These are phyloP conservation scores for Cantharis flavilabris DNA, from an alignment of 2,888 invertebrate genomes.

Conservation along the genomic window DNA sequence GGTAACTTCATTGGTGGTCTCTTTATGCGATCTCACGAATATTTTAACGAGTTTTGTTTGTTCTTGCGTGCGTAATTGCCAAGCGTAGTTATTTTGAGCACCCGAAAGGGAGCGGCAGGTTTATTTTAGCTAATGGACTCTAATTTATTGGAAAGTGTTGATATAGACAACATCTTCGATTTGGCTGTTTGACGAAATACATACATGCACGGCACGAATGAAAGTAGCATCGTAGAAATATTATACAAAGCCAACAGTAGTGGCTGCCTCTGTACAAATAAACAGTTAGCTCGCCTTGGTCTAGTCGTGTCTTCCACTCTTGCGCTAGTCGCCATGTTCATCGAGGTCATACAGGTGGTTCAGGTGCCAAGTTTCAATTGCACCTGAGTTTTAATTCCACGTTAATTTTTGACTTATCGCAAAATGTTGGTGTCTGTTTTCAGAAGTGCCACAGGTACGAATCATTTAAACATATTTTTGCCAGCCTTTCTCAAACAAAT, in stretches of 20 bases:
- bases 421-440: conserved; percentile 36
- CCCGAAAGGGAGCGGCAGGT: background rate
- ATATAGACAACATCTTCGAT: background rate
- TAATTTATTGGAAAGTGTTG: background rate
- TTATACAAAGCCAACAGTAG: background rate
- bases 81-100: background rate
- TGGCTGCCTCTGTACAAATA: background rate
- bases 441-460: conserved; percentile 34
- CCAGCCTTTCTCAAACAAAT: background rate
- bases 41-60: background rate
- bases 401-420: background rate
- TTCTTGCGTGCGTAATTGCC: background rate
- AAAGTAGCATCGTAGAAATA: background rate
- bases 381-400: background rate
- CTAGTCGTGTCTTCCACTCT: conserved; percentile 1
- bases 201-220: background rate
- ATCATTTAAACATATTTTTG: background rate
- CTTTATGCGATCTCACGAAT: background rate
- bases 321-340: conserved; percentile 28
- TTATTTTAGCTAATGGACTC: background rate
- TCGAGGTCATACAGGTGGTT: conserved; percentile 19
- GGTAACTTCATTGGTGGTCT: background rate
- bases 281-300: conserved; percentile 1
- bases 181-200: background rate
- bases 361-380: conserved; percentile 16